Conservation (phyloP, 2,888 invertebrate species). For the Drosophila fulvimacula region DNA sequence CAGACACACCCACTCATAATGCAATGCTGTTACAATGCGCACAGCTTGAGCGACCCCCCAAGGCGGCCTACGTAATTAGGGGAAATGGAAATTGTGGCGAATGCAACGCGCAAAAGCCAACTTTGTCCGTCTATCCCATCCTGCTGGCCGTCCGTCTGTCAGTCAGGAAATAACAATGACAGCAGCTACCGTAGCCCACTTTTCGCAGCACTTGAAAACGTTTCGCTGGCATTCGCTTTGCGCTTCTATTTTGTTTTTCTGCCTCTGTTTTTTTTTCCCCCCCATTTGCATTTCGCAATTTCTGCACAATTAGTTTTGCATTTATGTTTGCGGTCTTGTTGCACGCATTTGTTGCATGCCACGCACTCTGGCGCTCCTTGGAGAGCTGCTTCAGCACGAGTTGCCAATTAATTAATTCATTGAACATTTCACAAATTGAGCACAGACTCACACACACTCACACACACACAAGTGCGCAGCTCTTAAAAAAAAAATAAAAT, state of each 20-base stretch:
- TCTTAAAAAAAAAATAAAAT: constrained; percentile 2
- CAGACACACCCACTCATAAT: constrained; percentile 64
- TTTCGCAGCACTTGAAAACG: constrained; percentile 45
- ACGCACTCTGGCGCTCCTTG: constrained; percentile 26
- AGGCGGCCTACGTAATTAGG: constrained; percentile 59
- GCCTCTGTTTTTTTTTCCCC: not conserved
- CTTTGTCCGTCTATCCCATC: constrained; percentile 8
- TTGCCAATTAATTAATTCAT: constrained; percentile 74
- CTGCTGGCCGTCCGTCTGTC: constrained; percentile 12
- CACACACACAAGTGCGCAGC: constrained; percentile 16
- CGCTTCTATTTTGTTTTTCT: not conserved
- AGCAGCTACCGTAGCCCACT: constrained; percentile 20
- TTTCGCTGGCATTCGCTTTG: constrained; percentile 22
- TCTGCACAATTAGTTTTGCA: constrained; percentile 71
- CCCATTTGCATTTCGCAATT: constrained; percentile 45
- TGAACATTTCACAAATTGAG: constrained; percentile 58
- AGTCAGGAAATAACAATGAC: constrained; percentile 50
- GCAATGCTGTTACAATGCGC: constrained; percentile 62
- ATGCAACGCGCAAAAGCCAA: constrained; percentile 27
- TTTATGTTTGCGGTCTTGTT: constrained; percentile 40
- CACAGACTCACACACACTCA: not conserved
- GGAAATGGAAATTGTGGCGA: constrained; percentile 59
- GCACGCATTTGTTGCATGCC: constrained; percentile 39
- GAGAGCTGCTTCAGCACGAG: constrained; percentile 69
- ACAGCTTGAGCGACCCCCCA: constrained; percentile 30